Conservation (phyloP, 2,113 vertebrate species). For the Cyprinodon tularosa region DNA sequence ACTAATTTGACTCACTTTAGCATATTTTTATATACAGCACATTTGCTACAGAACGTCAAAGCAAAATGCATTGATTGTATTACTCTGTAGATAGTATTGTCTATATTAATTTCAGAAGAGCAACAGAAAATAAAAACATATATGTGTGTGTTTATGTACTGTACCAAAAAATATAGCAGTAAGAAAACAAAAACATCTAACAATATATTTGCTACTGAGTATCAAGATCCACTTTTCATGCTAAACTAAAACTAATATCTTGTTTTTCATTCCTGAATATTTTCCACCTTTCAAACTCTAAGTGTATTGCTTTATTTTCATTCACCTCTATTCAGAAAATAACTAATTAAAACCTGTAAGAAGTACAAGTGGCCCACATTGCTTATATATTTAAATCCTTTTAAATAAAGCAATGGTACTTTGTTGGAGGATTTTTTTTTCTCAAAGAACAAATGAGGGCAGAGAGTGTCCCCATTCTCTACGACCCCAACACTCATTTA, state of each 20-base stretch:
- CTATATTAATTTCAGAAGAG: not conserved
- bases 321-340: conserved; percentile 17
- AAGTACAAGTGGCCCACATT: conserved; percentile 25
- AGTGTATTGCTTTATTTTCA: not conserved
- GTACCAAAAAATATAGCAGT: not conserved
- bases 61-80: not conserved
- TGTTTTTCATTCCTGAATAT: conserved; percentile 13
- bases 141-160: too few species aligned
- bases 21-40: not conserved
- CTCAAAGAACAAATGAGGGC: conserved; percentile 19
- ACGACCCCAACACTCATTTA: not conserved
- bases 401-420: conserved; percentile 52
- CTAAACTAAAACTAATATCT: conserved; percentile 22
- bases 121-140: not conserved
- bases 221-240: conserved; percentile 19
- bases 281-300: conserved; percentile 18
- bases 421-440: conserved; percentile 50
- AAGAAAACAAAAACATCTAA: not conserved
- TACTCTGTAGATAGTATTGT: not conserved
- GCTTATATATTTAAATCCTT: conserved; percentile 46
- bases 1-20: too few species aligned
- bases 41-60: not conserved
- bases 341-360: conserved; percentile 21
- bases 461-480: conserved; percentile 26
- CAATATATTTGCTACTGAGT: not conserved